A percentile compares a stretch with the other conserved stretches of the same genome.
Evolutionary conservation across 1,140 invertebrate species (phyloP).

Genomic region (Aphidius gifuensis): DNA sequence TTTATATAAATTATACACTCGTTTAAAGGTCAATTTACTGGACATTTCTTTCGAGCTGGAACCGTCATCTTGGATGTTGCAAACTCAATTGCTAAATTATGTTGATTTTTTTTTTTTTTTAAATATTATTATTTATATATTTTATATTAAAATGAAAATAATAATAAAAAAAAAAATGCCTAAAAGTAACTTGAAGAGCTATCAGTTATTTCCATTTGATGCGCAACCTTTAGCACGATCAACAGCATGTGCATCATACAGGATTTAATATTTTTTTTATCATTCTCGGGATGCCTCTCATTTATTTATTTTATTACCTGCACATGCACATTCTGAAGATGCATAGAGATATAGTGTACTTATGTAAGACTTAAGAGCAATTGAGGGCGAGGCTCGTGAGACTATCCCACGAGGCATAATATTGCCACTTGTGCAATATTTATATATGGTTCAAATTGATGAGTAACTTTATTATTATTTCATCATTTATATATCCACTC

Average conservation of each 20-base stretch:
- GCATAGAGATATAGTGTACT: conserved; percentile 18
- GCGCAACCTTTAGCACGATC: conserved; percentile 43
- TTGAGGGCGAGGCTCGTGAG: conserved; percentile 41
- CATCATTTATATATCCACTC: conserved; percentile 1
- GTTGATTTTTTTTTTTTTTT: conserved; percentile 5
- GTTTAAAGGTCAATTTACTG: conserved; percentile 37
- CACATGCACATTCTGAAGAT: neutral
- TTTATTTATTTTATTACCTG: too few species aligned
- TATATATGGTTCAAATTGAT: conserved; percentile 13
- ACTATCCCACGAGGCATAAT: conserved; percentile 38
- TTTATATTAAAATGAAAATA: conserved; percentile 29
- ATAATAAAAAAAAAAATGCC: too few species aligned
- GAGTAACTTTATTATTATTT: neutral
- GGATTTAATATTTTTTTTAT: neutral
- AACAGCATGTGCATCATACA: conserved; percentile 28
- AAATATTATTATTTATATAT: neutral
- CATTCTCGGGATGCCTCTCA: neutral
- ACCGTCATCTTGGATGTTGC: conserved; percentile 25
- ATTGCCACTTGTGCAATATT: conserved; percentile 15
- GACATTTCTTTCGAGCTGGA: conserved; percentile 32
- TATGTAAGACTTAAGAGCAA: conserved; percentile 45
- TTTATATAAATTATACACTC: conserved; percentile 38
- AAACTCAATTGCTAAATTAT: conserved; percentile 25
- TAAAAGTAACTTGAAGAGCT: neutral
- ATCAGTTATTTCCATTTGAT: neutral